phyloP scores from a whole-genome alignment of 2,888 invertebrate genomes.

The Hermodice carunculata region DNA sequence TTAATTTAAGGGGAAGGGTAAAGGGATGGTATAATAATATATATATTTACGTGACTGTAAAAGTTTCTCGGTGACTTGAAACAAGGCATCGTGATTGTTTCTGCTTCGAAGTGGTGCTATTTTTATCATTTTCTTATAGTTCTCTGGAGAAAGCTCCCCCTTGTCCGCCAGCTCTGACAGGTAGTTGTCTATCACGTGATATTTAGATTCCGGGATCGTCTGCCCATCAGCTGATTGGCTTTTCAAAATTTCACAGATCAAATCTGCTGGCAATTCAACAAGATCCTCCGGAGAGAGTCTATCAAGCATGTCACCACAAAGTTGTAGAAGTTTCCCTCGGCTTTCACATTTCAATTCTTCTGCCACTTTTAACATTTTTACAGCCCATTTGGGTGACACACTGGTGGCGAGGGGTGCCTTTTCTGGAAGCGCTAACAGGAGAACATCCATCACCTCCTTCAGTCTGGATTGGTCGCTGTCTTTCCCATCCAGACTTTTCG shows the following conservation, averaged over 20 bases:
- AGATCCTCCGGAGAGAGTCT: constrained; percentile 45
- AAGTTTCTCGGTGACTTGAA: constrained; percentile 59
- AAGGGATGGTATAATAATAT: too few species aligned
- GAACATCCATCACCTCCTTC: constrained; percentile 51
- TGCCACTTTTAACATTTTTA: constrained; percentile 19
- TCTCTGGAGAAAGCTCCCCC: constrained; percentile 59
- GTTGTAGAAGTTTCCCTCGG: constrained; percentile 51
- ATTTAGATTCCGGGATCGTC: too few species aligned
- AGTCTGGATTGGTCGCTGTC: too few species aligned
- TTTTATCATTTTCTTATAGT: constrained; percentile 58
- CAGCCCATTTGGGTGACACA: constrained; percentile 29
- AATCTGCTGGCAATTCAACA: constrained; percentile 56
- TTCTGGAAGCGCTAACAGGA: constrained; percentile 56
- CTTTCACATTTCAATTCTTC: constrained; percentile 38
- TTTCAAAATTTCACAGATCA: constrained; percentile 49
- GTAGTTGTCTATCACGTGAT: constrained; percentile 61
- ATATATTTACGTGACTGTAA: constrained; percentile 55
- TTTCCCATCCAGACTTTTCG: too few species aligned
- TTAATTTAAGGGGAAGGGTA: too few species aligned
- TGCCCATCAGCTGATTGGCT: constrained; percentile 11
- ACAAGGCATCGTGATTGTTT: constrained; percentile 57
- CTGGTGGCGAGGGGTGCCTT: constrained; percentile 38
- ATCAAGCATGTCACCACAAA: constrained; percentile 48
- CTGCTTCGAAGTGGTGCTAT: constrained; percentile 56
- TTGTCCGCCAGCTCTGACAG: constrained; percentile 58